Evolutionary conservation across 2,888 invertebrate genomes (phyloP), one percentile per base, ranked within the genome.

Genomic region (Drosophila niveifrons): DNA sequence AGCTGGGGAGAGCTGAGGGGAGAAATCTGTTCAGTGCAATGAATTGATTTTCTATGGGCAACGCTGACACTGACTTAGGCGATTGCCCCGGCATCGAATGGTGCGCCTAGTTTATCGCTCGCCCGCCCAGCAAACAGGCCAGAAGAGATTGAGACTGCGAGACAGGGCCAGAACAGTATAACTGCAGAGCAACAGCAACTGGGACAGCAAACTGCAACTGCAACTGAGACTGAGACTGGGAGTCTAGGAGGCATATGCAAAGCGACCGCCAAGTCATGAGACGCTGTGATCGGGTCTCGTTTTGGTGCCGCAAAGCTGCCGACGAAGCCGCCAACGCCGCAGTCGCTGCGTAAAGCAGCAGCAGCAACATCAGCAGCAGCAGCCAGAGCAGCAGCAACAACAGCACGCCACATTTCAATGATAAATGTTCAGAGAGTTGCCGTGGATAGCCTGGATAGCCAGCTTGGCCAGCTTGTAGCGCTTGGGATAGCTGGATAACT

Each of bases 361-460:
- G 39, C 39, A 36, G 31, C 34, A 11, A 9, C 34, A 34, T 3
- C 34, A 34, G 10, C 34, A 34, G 4, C 29, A 39, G 39, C 39
- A 36, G 31, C 34, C 10, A 10, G 11, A 34, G 11, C 34, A 34
- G 11, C 34, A 34, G 2, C 31, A 64, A 3, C 39, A 41, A 8
- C 39, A 41, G 75, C 80, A 81, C 85, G 80, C 89, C 89, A 90
- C 89, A 89, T 90, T 88, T 89, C 88, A 90, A 90, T 90, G 90
- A 90, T 90, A 90, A 90, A 90, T 90, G 90, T 82, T 83, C 71
- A 59, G 73, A 66, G 87, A 80, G 83, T 58, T 55, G 36, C 53
- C 59, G 43, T 62, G 55, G 23, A 31, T 57, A 71, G 65, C 58
- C 41, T 66, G 57, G 50, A 36, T 43, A 57, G 59, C 11, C 36